phyloP scores from a whole-genome alignment of 2,888 invertebrate genomes.

The Eristalis tenax region DNA sequence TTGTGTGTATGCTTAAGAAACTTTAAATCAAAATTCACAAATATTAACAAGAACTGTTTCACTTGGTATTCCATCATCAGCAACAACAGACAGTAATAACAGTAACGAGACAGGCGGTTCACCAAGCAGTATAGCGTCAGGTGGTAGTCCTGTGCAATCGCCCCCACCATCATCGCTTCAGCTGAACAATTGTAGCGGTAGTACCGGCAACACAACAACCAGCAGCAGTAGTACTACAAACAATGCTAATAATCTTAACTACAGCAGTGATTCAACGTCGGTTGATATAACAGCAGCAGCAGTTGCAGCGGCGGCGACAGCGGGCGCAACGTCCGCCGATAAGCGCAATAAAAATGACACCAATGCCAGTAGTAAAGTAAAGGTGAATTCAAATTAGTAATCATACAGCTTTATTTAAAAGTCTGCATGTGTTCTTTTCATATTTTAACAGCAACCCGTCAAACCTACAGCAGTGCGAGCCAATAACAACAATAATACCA shows the following conservation, averaged over 20 bases:
- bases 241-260: slow-evolving; percentile 83
- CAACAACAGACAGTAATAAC: slow-evolving; percentile 91
- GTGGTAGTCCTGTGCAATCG: slow-evolving; percentile 90
- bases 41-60: slow-evolving; percentile 75
- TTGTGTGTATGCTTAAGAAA: slow-evolving; percentile 56
- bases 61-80: slow-evolving; percentile 82
- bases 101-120: slow-evolving; percentile 91
- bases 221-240: slow-evolving; percentile 73
- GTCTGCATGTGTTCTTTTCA: slow-evolving; percentile 64
- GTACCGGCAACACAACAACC: slow-evolving; percentile 74
- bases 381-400: slow-evolving; percentile 79
- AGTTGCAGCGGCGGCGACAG: slow-evolving; percentile 76
- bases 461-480: slow-evolving; percentile 93
- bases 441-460: slow-evolving; percentile 86
- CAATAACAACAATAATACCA: slow-evolving; percentile 80
- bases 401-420: not conserved
- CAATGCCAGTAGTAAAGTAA: slow-evolving; percentile 79
- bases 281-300: slow-evolving; percentile 77
- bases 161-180: slow-evolving; percentile 82
- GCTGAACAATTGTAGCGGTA: slow-evolving; percentile 74
- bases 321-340: slow-evolving; percentile 81
- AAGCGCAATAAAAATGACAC: slow-evolving; percentile 84
- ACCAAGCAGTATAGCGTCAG: slow-evolving; percentile 91
- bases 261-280: slow-evolving; percentile 88
- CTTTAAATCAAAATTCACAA: slow-evolving; percentile 35